These are phyloP conservation scores for Seladonia tumulorum DNA, from an alignment of 2,888 invertebrate genomes.

Conservation along the genomic window DNA sequence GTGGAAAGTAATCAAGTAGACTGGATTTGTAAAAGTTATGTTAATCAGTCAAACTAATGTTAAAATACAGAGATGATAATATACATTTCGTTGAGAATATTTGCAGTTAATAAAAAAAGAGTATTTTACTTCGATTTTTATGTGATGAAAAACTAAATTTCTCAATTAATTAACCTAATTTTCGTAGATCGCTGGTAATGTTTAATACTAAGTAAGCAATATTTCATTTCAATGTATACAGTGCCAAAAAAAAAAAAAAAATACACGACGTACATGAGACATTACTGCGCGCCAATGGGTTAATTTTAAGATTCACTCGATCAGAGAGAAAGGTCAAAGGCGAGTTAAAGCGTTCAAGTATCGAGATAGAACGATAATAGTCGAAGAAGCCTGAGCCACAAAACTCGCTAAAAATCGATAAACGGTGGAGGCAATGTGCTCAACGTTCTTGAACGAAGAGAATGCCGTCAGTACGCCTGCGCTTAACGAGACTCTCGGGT, in stretches of 20 bases:
- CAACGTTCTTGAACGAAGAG: slow-evolving; percentile 48
- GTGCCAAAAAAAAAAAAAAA: not conserved
- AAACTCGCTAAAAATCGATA: slow-evolving; percentile 67
- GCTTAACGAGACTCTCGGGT: slow-evolving; percentile 51
- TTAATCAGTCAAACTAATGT: not conserved
- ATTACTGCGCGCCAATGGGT: not conserved
- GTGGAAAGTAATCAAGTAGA: not conserved
- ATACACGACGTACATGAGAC: not conserved
- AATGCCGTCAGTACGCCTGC: slow-evolving; percentile 71
- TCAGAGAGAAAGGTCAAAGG: not conserved
- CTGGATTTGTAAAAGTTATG: not conserved
- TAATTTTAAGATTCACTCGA: not conserved
- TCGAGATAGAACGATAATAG: slow-evolving; percentile 2
- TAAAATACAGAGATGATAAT: not conserved
- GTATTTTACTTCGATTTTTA: not conserved
- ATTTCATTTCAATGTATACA: not conserved
- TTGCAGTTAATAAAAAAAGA: not conserved
- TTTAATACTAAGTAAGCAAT: not conserved
- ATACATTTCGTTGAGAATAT: not conserved
- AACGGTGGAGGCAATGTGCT: slow-evolving; percentile 63
- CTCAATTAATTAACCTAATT: no score
- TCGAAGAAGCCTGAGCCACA: slow-evolving; percentile 18
- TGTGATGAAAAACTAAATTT: no score
- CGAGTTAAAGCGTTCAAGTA: not conserved
- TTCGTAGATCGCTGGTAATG: not conserved